These are phyloP conservation scores for Automeris io DNA, from an alignment of 2,888 invertebrate genomes.

Conservation along the genomic window DNA sequence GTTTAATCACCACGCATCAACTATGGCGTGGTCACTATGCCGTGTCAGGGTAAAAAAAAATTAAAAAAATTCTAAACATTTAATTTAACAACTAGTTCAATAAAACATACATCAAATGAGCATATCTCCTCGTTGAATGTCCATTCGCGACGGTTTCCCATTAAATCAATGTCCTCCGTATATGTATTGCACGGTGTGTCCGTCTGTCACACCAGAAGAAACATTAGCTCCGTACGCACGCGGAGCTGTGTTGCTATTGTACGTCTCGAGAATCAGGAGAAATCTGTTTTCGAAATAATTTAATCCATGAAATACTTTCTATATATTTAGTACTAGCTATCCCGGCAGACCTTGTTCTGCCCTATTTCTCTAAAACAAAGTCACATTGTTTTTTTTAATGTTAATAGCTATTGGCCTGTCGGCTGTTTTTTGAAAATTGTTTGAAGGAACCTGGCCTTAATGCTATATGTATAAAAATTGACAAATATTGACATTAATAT, in stretches of 20 bases:
- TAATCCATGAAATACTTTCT: background rate
- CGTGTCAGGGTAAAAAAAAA: too few species aligned
- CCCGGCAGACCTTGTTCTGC: too few species aligned
- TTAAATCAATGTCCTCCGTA: conserved; percentile 64
- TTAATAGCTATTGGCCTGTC: too few species aligned
- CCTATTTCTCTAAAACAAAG: too few species aligned
- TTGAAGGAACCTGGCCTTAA: too few species aligned
- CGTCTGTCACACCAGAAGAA: conserved; percentile 40
- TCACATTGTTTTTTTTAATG: too few species aligned
- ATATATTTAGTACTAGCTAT: too few species aligned
- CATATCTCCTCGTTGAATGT: conserved; percentile 31
- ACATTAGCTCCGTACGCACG: conserved; percentile 20
- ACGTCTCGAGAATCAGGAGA: background rate
- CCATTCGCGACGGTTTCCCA: conserved; percentile 43
- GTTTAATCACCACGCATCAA: too few species aligned
- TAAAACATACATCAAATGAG: conserved; percentile 40
- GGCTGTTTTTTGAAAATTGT: too few species aligned
- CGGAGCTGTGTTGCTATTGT: background rate
- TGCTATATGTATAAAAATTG: too few species aligned
- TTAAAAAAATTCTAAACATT: conserved; percentile 5
- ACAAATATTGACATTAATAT: too few species aligned
- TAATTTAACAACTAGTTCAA: conserved; percentile 6
- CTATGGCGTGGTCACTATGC: too few species aligned
- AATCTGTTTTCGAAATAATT: conserved; percentile 1
- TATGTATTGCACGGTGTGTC: conserved; percentile 40